phyloP scores from a whole-genome alignment of 2,113 vertebrate species.

The Petaurus breviceps region DNA sequence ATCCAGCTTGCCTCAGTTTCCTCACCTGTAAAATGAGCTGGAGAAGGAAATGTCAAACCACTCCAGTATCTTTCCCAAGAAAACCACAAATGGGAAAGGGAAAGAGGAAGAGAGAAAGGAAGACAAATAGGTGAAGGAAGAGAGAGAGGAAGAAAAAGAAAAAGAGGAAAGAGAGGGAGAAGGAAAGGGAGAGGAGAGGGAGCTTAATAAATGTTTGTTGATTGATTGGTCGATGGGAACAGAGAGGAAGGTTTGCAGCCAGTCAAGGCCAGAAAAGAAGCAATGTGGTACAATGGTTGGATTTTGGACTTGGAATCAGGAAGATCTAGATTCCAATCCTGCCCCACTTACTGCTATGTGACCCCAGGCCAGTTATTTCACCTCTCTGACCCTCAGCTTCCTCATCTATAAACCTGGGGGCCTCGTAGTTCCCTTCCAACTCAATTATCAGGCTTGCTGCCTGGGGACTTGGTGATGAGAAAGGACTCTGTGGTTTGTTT shows the following conservation, averaged over 20 bases:
- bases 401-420: not conserved
- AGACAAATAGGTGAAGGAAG: not conserved
- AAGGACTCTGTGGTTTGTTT: not conserved
- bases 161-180: no score
- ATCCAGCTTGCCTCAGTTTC: no score
- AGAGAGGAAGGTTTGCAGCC: not conserved
- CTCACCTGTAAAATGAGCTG: no score
- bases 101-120: not conserved
- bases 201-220: not conserved
- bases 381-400: not conserved
- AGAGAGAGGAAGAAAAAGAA: not conserved
- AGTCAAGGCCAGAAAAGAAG: not conserved
- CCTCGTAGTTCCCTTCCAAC: not conserved
- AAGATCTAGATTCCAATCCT: not conserved
- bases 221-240: not conserved
- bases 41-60: no score
- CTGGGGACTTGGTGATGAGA: not conserved
- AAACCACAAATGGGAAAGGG: no score
- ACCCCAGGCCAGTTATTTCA: not conserved
- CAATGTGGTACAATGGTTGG: not conserved
- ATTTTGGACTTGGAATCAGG: not conserved
- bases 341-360: no score
- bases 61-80: not conserved
- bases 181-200: not conserved
- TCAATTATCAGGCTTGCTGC: not conserved